Evolutionary conservation across 2,888 invertebrate genomes (phyloP).

Genomic region (Platycheirus rosarum): DNA sequence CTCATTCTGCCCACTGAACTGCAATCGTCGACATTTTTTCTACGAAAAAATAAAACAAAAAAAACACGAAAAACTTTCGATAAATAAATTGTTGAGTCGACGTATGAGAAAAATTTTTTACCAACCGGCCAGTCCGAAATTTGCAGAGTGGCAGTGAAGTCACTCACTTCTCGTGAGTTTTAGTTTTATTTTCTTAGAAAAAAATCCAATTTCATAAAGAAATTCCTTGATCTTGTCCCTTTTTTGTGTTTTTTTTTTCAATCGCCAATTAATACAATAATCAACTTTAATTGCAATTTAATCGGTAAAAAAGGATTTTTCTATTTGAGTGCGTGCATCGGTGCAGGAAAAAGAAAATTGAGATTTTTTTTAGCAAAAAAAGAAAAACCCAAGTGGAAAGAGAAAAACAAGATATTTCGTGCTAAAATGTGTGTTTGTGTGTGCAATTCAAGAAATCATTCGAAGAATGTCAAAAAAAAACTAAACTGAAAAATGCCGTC

Average conservation of each 20-base stretch:
- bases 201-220: conserved; percentile 32
- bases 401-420: conserved; percentile 66
- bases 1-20: conserved; percentile 53
- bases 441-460: conserved; percentile 65
- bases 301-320: conserved; percentile 20
- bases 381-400: conserved; percentile 55
- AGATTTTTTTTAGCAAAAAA: conserved; percentile 41
- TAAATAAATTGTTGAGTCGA: conserved; percentile 70
- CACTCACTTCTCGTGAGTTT: conserved; percentile 74
- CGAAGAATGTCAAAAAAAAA: conserved; percentile 57
- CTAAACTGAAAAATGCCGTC: conserved; percentile 44
- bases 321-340: conserved; percentile 34
- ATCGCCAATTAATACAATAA: neutral
- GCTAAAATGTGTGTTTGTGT: conserved; percentile 50
- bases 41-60: conserved; percentile 32
- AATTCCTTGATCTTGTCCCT: conserved; percentile 37
- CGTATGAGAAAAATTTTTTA: conserved; percentile 69
- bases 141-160: conserved; percentile 78
- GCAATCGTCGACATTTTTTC: conserved; percentile 38
- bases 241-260: conserved; percentile 49
- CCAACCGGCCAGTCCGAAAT: conserved; percentile 77
- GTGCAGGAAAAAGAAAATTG: conserved; percentile 41
- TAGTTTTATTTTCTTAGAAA: too few relatives aligned
- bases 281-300: neutral
- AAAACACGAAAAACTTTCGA: conserved; percentile 53